Evolutionary conservation across 2,888 invertebrate species (phyloP), one percentile per base, ranked within the genome.

Genomic region (Enchytraeus crypticus): DNA sequence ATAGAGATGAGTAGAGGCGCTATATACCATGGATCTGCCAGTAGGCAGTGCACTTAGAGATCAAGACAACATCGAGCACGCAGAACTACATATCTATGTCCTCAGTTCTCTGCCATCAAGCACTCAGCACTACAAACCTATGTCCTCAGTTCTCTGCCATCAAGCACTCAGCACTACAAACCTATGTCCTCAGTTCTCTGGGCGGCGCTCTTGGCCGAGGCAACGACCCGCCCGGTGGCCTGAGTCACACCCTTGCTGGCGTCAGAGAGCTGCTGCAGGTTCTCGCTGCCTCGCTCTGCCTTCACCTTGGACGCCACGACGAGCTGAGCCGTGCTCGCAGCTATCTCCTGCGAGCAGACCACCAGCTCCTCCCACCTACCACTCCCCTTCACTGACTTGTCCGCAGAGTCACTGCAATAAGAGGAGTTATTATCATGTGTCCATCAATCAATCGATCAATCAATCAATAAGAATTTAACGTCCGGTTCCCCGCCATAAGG

Each of bases 291-390:
- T 68, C 89, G 85, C 71, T 90, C 88, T 0, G 98, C 95, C 80
- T 97, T 92, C 5, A 98, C 97, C 66, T 80, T 86, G 67, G 93
- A 93, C 18, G 97, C 92, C 0, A 97, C 93, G 57, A 97, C 97
- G 62, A 99, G 83, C 81, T 97, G 97, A 53, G 96, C 95, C 1
- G 97, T 97, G 69, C 88, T 91, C 64, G 91, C 96, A 59, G 92
- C 90, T 63, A 95, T 92, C 79, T 92, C 92, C 81, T 97, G 95
- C 27, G 97, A 93, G 5, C 95, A 96, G 0, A 93, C 97, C 63
- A 95, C 89, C 63, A 98, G 84, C 75, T 91, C 90, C 75, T 93
- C 92, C 74, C 90, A 85, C 77, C 92, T 92, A 0, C 90, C 91
- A 67, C 87, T 84, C 30, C 85, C 85, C 32, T 72, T 71, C 26